Conservation (phyloP, 1,140 invertebrate genomes). For the Lordiphosa collinella region DNA sequence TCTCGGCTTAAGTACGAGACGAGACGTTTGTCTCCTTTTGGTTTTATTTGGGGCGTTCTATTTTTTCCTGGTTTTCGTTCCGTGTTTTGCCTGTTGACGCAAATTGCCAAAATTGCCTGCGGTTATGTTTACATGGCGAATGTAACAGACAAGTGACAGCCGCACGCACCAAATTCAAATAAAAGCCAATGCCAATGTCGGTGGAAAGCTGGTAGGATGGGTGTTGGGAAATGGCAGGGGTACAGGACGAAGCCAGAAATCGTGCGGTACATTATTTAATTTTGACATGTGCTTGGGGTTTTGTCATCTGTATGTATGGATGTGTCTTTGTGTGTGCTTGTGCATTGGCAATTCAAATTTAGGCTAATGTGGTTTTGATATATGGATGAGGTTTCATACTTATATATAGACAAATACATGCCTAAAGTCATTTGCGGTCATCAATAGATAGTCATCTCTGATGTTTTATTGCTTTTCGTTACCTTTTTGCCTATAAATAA, state of each 20-base stretch:
- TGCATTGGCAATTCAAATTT: slow-evolving; percentile 71
- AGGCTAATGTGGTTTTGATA: slow-evolving; percentile 67
- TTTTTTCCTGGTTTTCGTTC: slow-evolving; percentile 30
- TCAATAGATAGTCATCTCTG: slow-evolving; percentile 56
- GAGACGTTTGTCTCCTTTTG: slow-evolving; percentile 43
- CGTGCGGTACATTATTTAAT: slow-evolving; percentile 76
- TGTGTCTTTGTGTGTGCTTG: slow-evolving; percentile 25
- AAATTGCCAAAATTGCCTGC: slow-evolving; percentile 77
- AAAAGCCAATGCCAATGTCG: slow-evolving; percentile 72
- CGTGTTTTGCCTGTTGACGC: slow-evolving; percentile 72
- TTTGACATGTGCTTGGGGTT: slow-evolving; percentile 75
- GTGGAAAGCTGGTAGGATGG: background rate
- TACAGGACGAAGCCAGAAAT: slow-evolving; percentile 49
- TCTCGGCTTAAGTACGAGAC: slow-evolving; percentile 36
- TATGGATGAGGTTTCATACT: slow-evolving; percentile 43
- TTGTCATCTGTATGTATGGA: slow-evolving; percentile 36
- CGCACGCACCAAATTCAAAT: slow-evolving; percentile 75
- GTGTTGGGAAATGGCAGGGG: background rate
- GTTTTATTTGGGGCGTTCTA: background rate
- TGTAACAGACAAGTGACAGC: slow-evolving; percentile 76
- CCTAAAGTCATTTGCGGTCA: slow-evolving; percentile 49
- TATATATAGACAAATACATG: slow-evolving; percentile 4
- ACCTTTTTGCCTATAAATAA: slow-evolving; percentile 31
- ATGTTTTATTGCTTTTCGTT: slow-evolving; percentile 62
- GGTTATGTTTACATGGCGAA: slow-evolving; percentile 76